Conservation (phyloP, 2,797 vertebrate genomes). For the Micropoecilia bifurca region DNA sequence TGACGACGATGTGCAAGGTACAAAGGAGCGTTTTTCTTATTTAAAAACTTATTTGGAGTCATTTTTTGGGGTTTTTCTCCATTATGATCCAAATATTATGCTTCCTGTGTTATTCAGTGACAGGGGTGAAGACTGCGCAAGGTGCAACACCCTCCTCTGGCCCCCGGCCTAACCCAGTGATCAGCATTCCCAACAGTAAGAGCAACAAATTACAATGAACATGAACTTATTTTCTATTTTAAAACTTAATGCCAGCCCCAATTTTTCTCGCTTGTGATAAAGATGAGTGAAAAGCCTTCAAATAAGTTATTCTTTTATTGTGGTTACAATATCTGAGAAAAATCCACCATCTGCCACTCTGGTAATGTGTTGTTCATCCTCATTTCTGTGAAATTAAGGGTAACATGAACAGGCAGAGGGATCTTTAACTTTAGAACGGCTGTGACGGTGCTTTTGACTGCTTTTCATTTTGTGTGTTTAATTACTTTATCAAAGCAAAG, state of each 20-base stretch:
- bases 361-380: neutral
- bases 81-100: neutral
- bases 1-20: constrained; percentile 92
- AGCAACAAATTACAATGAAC: constrained; percentile 4
- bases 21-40: neutral
- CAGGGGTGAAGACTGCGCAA: constrained; percentile 80
- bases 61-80: neutral
- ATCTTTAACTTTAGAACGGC: neutral
- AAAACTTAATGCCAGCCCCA: neutral
- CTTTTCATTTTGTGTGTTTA: neutral
- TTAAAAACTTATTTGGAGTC: neutral
- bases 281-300: neutral
- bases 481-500: neutral
- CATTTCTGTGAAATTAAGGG: neutral
- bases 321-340: neutral
- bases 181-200: constrained; percentile 75
- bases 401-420: neutral
- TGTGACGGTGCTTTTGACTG: neutral
- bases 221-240: constrained; percentile 13
- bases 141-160: constrained; percentile 50
- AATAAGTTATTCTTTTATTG: neutral
- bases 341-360: neutral
- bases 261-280: neutral
- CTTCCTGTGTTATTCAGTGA: constrained; percentile 69
- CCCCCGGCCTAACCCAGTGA: constrained; percentile 65